Evolutionary conservation across 2,888 invertebrate species (phyloP), one percentile per base, ranked within the genome.

Genomic region (Galerucella calmariensis): DNA sequence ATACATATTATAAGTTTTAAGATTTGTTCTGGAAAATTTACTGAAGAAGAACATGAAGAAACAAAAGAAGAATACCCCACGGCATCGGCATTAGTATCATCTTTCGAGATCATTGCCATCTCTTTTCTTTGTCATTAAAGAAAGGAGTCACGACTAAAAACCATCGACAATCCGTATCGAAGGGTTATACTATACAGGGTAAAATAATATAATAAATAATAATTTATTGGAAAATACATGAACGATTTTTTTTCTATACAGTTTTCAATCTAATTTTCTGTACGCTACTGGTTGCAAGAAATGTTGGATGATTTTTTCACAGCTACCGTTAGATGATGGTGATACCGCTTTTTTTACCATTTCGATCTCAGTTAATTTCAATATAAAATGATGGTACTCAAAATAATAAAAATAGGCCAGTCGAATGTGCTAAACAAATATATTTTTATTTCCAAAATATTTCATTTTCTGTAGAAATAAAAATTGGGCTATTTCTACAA

Each of bases 101-200:
- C 35, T 41, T 41, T 41, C 35, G 35, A 41, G 35, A 41, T 41
- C 35, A 8, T 41, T 41, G 35, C 35, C 35, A 69, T 73, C 75
- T 74, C 63, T 69, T 67, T 70, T 72, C 67, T 69, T 72, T 73
- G 69, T 68, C 69, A 65, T 68, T 69, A 69, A 66, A 73, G 56
- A 70, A 73, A 72, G 63, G 51, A 69, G 72, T 75, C 76, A 76
- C 76, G 74, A 72, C 58, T 65, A 48, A n/a, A 74, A 72, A 72
- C 69, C 67, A 68, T 69, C 66, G 69, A 69, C 72, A 68, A 67
- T 72, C 58, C 66, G 69, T 72, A 71, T 74, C 27, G 51, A 59
- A 74, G 12, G 12, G 14, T 24, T 27, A 14, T 10, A 41, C n/a
- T 62, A 41, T 62, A 62, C 62, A 41, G 16, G 35, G 62, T 62